Evolutionary conservation across 2,797 vertebrate genomes (phyloP).

Genomic region (Kryptopterus vitreolus): DNA sequence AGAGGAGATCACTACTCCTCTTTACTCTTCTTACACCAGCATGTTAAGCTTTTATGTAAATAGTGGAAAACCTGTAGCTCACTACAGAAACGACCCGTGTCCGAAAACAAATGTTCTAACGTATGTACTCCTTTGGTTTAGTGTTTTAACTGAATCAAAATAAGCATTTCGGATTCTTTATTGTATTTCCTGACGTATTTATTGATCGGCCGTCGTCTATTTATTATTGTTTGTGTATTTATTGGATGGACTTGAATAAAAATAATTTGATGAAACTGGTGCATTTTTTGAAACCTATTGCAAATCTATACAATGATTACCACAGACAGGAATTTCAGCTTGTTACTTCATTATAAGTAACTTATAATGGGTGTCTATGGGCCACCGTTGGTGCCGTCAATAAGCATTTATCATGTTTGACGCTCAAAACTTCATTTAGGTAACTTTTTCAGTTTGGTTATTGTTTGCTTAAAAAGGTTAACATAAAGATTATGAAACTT

Average conservation of each 20-base stretch:
- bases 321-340: no score
- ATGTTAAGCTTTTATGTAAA: slow-evolving; percentile 33
- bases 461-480: not conserved
- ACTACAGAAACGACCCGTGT: slow-evolving; percentile 29
- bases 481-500: not conserved
- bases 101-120: not conserved
- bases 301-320: not conserved
- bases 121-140: slow-evolving; percentile 9
- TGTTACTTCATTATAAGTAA: not conserved
- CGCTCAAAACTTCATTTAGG: not conserved
- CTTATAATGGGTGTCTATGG: not conserved
- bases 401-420: not conserved
- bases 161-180: slow-evolving; percentile 9
- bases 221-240: slow-evolving; percentile 39
- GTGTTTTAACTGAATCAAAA: not conserved
- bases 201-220: not conserved
- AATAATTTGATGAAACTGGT: not conserved
- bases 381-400: no score
- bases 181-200: not conserved
- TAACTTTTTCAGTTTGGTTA: not conserved
- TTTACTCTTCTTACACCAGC: slow-evolving; percentile 8
- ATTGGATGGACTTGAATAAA: slow-evolving; percentile 25
- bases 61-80: slow-evolving; percentile 29
- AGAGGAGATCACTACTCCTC: slow-evolving; percentile 9
- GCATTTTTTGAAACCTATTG: no score